phyloP scores from a whole-genome alignment of 2,888 invertebrate species.

The Nasonia oneida region DNA sequence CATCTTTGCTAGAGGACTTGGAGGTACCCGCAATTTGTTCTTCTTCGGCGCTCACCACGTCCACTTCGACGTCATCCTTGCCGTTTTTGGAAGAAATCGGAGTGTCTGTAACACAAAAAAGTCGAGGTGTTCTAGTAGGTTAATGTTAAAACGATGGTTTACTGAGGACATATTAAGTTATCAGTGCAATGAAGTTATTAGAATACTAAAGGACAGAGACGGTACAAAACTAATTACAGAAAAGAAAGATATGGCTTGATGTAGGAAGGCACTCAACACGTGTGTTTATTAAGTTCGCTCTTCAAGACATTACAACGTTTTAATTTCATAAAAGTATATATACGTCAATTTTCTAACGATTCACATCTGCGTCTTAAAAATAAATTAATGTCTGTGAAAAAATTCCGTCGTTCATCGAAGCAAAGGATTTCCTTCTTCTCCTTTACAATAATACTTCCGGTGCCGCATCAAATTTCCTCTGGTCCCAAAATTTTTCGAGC shows the following conservation, averaged over 20 bases:
- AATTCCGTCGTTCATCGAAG: background rate
- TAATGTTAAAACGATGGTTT: background rate
- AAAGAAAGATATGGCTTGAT: background rate
- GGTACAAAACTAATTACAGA: background rate
- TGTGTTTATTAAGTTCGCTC: background rate
- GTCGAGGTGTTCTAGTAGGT: background rate
- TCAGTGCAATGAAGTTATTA: background rate
- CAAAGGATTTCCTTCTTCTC: constrained; percentile 5
- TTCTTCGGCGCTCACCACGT: background rate
- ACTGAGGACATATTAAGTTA: background rate
- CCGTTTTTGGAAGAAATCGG: background rate
- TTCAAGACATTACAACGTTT: background rate
- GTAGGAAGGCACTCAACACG: background rate
- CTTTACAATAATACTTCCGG: background rate
- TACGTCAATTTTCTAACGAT: background rate
- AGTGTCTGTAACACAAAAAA: background rate
- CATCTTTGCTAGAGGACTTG: background rate
- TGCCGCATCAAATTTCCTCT: background rate
- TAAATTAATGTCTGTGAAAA: background rate
- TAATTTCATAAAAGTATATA: background rate
- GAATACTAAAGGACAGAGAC: background rate
- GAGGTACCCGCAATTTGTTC: background rate
- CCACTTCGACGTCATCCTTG: background rate
- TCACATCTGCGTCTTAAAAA: background rate
- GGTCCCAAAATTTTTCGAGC: background rate